Evolutionary conservation across 2,888 invertebrate species (phyloP).

Genomic region (Taenaris catops): DNA sequence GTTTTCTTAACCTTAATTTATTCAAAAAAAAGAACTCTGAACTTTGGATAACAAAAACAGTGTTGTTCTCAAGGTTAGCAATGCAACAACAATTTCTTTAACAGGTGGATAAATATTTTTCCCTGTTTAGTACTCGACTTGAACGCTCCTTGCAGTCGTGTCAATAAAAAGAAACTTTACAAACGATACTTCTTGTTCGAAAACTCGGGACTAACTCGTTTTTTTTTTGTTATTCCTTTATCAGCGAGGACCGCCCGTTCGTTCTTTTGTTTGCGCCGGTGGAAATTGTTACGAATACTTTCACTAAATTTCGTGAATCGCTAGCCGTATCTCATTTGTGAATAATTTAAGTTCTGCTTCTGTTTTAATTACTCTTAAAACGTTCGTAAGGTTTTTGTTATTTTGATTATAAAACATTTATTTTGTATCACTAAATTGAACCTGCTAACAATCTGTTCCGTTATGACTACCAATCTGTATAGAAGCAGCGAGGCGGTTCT

Average conservation of each 20-base stretch:
- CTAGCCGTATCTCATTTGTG: background rate
- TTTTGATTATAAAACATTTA: too few relatives aligned
- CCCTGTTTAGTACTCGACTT: conserved; percentile 20
- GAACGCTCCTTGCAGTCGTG: conserved; percentile 17
- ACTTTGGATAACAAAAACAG: conserved; percentile 2
- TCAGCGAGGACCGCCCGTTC: conserved; percentile 13
- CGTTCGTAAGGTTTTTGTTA: too few relatives aligned
- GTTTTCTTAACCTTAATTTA: too few relatives aligned
- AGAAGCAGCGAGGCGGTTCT: too few relatives aligned
- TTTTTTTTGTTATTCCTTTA: conserved; percentile 27
- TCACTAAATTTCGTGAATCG: background rate
- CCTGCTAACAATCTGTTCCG: too few relatives aligned
- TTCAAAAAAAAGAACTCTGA: too few relatives aligned
- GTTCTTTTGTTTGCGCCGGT: conserved; percentile 10
- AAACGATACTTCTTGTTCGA: conserved; percentile 26
- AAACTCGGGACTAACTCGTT: conserved; percentile 19
- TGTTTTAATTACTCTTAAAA: too few relatives aligned
- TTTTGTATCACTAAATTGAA: too few relatives aligned
- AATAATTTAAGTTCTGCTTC: too few relatives aligned
- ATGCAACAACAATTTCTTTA: conserved; percentile 8
- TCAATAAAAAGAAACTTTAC: conserved; percentile 25
- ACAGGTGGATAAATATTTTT: conserved; percentile 22
- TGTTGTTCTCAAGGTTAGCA: background rate
- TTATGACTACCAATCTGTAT: too few relatives aligned
- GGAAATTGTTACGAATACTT: conserved; percentile 3